Base-by-base conservation (phyloP, 2,888 invertebrate genomes). In the Sericinus montela region DNA sequence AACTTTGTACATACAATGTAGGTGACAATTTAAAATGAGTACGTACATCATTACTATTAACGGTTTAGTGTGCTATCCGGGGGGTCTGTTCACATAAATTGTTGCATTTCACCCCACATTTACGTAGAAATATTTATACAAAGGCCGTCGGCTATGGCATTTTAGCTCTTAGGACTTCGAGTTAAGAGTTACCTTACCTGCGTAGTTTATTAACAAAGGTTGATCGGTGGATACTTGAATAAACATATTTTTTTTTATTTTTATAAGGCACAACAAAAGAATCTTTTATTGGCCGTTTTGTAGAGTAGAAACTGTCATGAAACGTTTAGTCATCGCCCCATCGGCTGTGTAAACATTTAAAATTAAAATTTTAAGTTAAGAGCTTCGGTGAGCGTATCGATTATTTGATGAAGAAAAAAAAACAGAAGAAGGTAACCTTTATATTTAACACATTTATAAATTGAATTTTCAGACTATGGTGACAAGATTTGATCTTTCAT, bases 251-350 rank as follows among this genome's bases (percentile, higher is more conserved):
- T n/a, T n/a, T 63, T 66, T 68, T 75, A 69, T 75, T 79, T 76
- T 73, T 66, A 71, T 72, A 75, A 68, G 65, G 63, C 59, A 62
- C 63, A 70, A 82, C 80, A 83, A 83, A 77, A 69, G 77, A 60
- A 58, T 64, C 68, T 70, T 79, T 80, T 82, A 83, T 84, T 85
- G 76, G 84, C 82, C 75, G 73, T 78, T 82, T 82, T 80, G 82
- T 80, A 69, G 72, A 78, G 75, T 72, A 69, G 74, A 75, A 75
- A 80, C 75, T 78, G 80, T 80, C 80, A 79, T 75, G 69, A 76
- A 80, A 70, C 65, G 76, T 75, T 69, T 65, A 79, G 75, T 76
- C 80, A 78, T 75, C 69, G 60, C 61, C 63, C 64, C 60, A 67
- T 80, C 81, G 81, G 78, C 83, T 84, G 81, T 69, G 67, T 69